phyloP scores from a whole-genome alignment of 2,113 vertebrate genomes.

The Mystacornis crossleyi region DNA sequence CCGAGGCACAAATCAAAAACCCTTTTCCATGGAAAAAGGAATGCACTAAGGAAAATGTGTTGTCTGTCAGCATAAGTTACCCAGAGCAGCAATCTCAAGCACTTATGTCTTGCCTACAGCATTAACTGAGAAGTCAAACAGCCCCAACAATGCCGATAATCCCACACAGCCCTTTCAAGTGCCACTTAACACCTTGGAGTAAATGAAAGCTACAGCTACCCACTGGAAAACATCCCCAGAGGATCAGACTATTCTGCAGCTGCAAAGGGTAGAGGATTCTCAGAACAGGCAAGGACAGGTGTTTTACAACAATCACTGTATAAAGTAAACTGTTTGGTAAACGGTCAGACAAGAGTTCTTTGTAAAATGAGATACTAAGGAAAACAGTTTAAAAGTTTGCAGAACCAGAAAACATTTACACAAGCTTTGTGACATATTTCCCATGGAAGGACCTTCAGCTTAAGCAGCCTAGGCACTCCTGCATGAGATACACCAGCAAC shows the following conservation, averaged over 20 bases:
- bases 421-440: neutral
- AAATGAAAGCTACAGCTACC: neutral
- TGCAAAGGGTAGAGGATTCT: neutral
- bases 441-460: neutral
- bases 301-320: neutral
- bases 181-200: neutral
- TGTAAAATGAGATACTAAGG: neutral
- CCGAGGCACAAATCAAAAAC: neutral
- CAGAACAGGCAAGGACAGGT: neutral
- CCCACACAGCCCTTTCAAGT: neutral
- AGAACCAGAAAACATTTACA: neutral
- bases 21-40: neutral
- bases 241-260: neutral
- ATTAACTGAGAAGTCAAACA: neutral
- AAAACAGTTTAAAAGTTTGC: neutral
- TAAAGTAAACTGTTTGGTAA: neutral
- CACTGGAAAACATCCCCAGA: neutral
- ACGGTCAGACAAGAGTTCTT: neutral
- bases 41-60: neutral
- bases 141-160: neutral
- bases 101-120: neutral
- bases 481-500: neutral
- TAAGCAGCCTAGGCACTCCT: neutral
- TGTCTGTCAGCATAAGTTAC: neutral
- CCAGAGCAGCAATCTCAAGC: neutral